A percentile compares a stretch with the other conserved stretches of the same genome.
Evolutionary conservation across 92 coral and sea anemone genomes (phyloP).

Genomic region (Epizoanthus illoricatus): DNA sequence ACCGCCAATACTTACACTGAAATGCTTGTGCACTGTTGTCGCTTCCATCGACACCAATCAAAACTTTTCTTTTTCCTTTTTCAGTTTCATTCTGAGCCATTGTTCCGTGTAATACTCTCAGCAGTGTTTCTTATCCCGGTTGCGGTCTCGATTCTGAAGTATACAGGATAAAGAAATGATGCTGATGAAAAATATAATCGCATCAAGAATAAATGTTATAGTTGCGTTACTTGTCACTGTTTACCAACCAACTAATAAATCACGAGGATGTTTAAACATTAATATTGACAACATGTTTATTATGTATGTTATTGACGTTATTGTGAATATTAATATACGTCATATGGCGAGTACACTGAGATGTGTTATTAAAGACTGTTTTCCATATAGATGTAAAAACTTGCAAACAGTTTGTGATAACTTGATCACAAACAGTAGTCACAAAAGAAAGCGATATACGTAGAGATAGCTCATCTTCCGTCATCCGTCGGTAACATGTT

Average conservation of each 20-base stretch:
- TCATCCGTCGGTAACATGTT: too few relatives aligned
- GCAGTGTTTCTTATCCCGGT: background rate
- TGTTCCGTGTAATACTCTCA: background rate
- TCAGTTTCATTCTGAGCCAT: conserved; percentile 7
- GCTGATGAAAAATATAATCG: background rate
- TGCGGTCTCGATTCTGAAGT: background rate
- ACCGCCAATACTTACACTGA: conserved; percentile 10
- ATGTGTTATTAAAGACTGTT: too few relatives aligned
- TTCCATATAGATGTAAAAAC: too few relatives aligned
- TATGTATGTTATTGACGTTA: too few relatives aligned
- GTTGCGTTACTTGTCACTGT: background rate
- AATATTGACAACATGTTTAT: background rate
- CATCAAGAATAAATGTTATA: background rate
- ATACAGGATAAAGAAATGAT: background rate
- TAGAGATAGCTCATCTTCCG: too few relatives aligned
- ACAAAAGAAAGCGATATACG: too few relatives aligned
- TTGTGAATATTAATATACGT: too few relatives aligned
- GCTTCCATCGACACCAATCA: conserved; percentile 29
- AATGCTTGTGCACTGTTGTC: conserved; percentile 32
- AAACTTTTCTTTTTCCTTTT: conserved; percentile 12
- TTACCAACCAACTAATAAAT: background rate
- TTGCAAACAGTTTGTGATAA: too few relatives aligned
- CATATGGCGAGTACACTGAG: too few relatives aligned
- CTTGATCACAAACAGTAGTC: too few relatives aligned
- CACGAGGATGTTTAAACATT: background rate